Base-by-base conservation (phyloP, 1,140 invertebrate genomes). In the Galleria mellonella region DNA sequence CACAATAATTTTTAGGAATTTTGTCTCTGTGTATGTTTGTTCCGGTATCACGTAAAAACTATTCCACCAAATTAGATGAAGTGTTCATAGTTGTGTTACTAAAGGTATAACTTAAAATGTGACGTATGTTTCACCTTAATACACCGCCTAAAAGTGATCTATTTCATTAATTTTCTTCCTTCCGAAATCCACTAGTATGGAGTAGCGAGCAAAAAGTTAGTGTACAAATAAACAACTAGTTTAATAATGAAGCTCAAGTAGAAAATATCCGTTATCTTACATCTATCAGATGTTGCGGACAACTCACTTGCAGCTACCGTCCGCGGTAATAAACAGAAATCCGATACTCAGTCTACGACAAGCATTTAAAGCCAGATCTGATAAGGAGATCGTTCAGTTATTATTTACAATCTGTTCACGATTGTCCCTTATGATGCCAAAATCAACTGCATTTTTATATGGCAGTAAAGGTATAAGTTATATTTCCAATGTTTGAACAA, bases 321-420 rank as follows among this genome's bases (percentile, higher is more conserved):
- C 55, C 51, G 44, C 48, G 50, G 67, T 58, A 69, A 72, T 83
- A 81, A 81, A 81, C 74, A 68, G 78, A 78, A 78, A 83, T 76
- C 68, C 68, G 75, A 83, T 77, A 77, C 59, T 48, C 54, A 55
- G 60, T 59, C 56, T 58, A 67, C 62, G 52, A 63, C 58, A 58
- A 53, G 59, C 59, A 62, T 62, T 73, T 72, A 70, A 57, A 70
- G 75, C 76, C 65, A 53, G 36, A 39, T 37, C 35, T 15, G 72
- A 77, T 74, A 72, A 69, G 45, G 47, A 32, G 55, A 67, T 67
- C 64, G 53, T 73, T 66, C 47, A 51, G 58, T 61, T 70, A 72
- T 74, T 72, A 72, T 77, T 76, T 79, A 78, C 57, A 65, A 66
- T 55, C 60, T 40, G 49, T 46, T 54, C 47, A 44, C 35, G 23